Evolutionary conservation across 2,113 vertebrate genomes (phyloP).

Genomic region (Calonectris borealis): DNA sequence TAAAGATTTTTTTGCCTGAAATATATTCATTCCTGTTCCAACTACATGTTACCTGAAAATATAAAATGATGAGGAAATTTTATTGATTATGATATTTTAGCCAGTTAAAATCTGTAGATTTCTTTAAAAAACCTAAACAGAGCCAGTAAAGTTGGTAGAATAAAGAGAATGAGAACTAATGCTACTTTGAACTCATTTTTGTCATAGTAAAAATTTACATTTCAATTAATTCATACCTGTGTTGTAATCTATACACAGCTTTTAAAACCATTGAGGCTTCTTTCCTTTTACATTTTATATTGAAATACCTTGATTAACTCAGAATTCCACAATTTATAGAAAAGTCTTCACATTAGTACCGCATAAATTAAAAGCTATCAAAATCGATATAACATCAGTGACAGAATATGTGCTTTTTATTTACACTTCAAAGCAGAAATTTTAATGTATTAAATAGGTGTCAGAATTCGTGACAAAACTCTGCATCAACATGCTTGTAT

Average conservation of each 20-base stretch:
- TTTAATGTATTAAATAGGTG: background rate
- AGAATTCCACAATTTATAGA: background rate
- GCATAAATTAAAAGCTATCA: background rate
- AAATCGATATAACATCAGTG: background rate
- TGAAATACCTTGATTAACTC: constrained; percentile 3
- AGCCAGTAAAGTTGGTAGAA: background rate
- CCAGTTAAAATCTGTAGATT: background rate
- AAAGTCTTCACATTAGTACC: background rate
- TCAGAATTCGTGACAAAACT: background rate
- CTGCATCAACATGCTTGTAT: background rate
- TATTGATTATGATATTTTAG: background rate
- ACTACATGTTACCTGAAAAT: background rate
- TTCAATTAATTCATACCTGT: background rate
- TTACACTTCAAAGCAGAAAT: constrained; percentile 21
- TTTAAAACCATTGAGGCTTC: background rate
- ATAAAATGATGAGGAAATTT: background rate
- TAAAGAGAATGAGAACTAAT: background rate
- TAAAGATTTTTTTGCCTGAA: background rate
- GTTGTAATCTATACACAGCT: background rate
- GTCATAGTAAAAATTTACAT: background rate
- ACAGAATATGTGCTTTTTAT: background rate
- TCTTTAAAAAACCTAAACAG: background rate
- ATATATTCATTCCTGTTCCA: background rate
- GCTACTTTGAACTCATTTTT: background rate
- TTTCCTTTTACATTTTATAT: background rate